These are phyloP conservation scores for Neoarius graeffei DNA, from an alignment of 2,113 vertebrate genomes.

Conservation along the genomic window DNA sequence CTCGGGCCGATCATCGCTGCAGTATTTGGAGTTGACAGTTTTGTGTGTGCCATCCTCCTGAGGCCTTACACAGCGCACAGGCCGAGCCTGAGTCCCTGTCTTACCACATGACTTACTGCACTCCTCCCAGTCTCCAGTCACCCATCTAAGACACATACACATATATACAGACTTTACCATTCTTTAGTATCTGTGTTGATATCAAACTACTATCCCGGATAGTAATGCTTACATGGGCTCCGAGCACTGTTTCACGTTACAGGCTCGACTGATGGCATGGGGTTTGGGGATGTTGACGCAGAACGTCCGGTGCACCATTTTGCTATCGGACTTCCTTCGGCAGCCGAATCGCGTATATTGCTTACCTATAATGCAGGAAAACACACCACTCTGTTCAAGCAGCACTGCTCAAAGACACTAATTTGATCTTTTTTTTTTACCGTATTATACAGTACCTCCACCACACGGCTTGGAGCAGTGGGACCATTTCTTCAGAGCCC, in stretches of 20 bases:
- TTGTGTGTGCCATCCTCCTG: slow-evolving; percentile 78
- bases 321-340: slow-evolving; percentile 86
- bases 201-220: background rate
- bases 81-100: slow-evolving; percentile 81
- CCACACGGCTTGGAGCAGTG: slow-evolving; percentile 93
- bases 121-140: slow-evolving; percentile 85
- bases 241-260: slow-evolving; percentile 87
- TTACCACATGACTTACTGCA: slow-evolving; percentile 91
- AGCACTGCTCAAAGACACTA: background rate
- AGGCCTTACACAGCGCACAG: slow-evolving; percentile 83
- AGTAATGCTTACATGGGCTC: slow-evolving; percentile 78
- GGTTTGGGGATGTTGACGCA: slow-evolving; percentile 84
- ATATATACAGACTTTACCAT: background rate
- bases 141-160: slow-evolving; percentile 78
- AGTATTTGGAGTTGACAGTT: slow-evolving; percentile 86
- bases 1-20: slow-evolving; percentile 80
- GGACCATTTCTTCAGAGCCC: slow-evolving; percentile 96
- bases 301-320: slow-evolving; percentile 88
- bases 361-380: slow-evolving; percentile 70
- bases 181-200: background rate
- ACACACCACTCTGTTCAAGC: background rate
- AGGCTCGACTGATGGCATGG: slow-evolving; percentile 85
- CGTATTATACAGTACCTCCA: slow-evolving; percentile 78
- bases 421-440: background rate
- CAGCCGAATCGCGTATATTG: slow-evolving; percentile 96